A percentile compares a stretch with the other conserved stretches of the same genome.
Conservation (phyloP, 2,888 invertebrate species). For the Plusia festucae region DNA sequence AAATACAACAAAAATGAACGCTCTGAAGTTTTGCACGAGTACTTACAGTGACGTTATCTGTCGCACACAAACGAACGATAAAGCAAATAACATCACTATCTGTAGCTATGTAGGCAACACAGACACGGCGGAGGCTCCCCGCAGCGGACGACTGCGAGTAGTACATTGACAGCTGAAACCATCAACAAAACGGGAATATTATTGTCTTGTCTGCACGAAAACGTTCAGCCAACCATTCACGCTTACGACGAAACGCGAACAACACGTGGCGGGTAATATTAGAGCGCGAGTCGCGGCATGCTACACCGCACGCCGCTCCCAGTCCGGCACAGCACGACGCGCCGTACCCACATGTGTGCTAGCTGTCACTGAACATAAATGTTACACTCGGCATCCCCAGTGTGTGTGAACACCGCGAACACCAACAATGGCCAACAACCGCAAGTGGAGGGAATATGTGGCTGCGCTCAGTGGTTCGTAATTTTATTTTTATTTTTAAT, state of each 20-base stretch:
- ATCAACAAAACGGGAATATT: conserved; percentile 78
- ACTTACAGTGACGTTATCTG: conserved; percentile 77
- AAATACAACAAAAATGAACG: conserved; percentile 38
- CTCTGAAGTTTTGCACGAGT: conserved; percentile 52
- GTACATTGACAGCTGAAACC: conserved; percentile 80
- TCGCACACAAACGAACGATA: conserved; percentile 74
- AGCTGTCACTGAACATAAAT: conserved; percentile 78
- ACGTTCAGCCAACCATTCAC: conserved; percentile 76
- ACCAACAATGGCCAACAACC: conserved; percentile 80
- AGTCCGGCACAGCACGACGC: conserved; percentile 65
- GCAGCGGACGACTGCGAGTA: conserved; percentile 61
- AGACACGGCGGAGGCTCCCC: conserved; percentile 69
- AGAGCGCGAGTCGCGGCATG: conserved; percentile 69
- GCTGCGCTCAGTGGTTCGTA: conserved; percentile 86
- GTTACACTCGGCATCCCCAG: conserved; percentile 73
- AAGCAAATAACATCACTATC: conserved; percentile 75
- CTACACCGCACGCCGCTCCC: conserved; percentile 65
- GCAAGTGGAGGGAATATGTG: conserved; percentile 86
- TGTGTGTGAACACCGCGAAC: conserved; percentile 71
- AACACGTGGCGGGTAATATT: conserved; percentile 86
- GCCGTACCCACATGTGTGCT: conserved; percentile 72
- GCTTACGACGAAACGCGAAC: conserved; percentile 78
- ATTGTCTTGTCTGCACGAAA: conserved; percentile 68
- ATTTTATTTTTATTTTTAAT: conserved; percentile 64
- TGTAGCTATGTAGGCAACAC: conserved; percentile 65